Conservation (phyloP, 1,140 invertebrate species). For the Trichomalopsis sarcophagae region DNA sequence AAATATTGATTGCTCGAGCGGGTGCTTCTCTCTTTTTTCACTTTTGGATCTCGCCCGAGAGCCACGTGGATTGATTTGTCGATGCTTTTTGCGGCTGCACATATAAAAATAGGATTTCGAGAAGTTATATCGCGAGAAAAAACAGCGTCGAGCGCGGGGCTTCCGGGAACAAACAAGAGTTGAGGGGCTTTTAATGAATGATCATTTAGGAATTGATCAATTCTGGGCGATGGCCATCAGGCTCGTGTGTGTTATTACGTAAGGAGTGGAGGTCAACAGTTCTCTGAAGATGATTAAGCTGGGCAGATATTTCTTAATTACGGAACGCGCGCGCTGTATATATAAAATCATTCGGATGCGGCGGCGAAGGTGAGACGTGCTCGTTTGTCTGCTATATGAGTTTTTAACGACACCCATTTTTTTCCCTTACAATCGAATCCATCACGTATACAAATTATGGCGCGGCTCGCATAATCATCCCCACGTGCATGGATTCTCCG, state of each 20-base stretch:
- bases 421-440: neutral
- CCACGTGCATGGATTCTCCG: neutral
- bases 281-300: conserved; percentile 36
- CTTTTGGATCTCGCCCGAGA: neutral
- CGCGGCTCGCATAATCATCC: neutral
- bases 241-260: neutral
- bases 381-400: neutral
- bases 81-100: neutral
- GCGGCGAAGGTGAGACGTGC: conserved; percentile 12
- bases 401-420: neutral
- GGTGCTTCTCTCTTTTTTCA: neutral
- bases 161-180: neutral
- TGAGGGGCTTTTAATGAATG: conserved; percentile 10
- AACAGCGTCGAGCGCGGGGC: neutral
- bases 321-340: neutral
- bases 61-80: neutral
- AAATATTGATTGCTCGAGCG: conserved; percentile 26
- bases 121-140: neutral
- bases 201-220: conserved; percentile 27
- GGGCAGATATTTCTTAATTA: conserved; percentile 18
- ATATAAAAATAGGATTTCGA: too few species aligned
- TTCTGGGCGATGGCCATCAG: neutral
- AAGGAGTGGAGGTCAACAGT: neutral
- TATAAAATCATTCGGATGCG: neutral
- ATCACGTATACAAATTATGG: neutral